phyloP scores from a whole-genome alignment of 2,888 invertebrate genomes.

The Aelia acuminata region DNA sequence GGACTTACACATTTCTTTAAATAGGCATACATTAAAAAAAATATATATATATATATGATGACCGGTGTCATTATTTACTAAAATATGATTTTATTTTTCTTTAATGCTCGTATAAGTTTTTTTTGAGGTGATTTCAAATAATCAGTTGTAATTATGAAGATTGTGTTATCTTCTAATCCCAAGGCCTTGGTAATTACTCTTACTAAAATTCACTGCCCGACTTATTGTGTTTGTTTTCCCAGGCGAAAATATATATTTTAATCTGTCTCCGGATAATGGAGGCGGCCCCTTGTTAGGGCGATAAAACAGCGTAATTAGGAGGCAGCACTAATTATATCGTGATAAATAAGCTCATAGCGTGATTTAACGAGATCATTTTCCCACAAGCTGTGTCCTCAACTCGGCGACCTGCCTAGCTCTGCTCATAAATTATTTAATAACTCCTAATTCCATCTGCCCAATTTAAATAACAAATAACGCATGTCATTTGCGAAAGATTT shows the following conservation, averaged over 20 bases:
- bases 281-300: background rate
- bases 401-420: background rate
- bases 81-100: no score
- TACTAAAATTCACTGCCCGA: background rate
- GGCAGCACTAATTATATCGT: constrained; percentile 3
- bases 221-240: constrained; percentile 34
- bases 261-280: constrained; percentile 1
- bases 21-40: no score
- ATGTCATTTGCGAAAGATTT: background rate
- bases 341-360: constrained; percentile 44
- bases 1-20: no score
- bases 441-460: constrained; percentile 1
- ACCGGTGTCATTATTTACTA: no score
- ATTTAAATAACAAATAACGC: constrained; percentile 41
- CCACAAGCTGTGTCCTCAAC: constrained; percentile 22
- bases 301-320: constrained; percentile 28
- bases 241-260: constrained; percentile 3
- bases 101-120: no score
- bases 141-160: background rate
- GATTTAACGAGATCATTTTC: constrained; percentile 45
- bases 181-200: background rate
- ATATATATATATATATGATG: no score
- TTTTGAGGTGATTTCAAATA: no score
- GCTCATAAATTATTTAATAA: constrained; percentile 45
- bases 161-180: background rate